Evolutionary conservation across 2,113 vertebrate genomes (phyloP).

Genomic region (Lucifuga dentata): DNA sequence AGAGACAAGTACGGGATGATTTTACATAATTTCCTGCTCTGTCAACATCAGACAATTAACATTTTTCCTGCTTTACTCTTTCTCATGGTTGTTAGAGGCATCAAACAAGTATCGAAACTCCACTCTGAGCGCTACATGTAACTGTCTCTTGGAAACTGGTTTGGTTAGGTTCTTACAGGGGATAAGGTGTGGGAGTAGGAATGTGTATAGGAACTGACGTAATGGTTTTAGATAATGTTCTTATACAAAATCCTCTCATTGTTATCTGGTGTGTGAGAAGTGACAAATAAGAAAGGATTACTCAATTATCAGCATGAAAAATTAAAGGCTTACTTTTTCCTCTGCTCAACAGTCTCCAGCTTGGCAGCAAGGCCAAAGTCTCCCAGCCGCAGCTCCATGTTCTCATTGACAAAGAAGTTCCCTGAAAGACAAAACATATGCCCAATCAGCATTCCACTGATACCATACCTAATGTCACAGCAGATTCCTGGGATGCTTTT

Average conservation of each 20-base stretch:
- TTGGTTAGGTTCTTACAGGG: constrained; percentile 42
- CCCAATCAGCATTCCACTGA: constrained; percentile 58
- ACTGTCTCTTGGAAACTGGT: constrained; percentile 71
- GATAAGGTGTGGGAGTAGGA: constrained; percentile 30
- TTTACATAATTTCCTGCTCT: not conserved
- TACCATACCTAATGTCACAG: constrained; percentile 37
- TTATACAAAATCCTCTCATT: no score
- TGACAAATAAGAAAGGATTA: not conserved
- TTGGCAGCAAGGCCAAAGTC: constrained; percentile 96
- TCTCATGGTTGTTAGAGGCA: constrained; percentile 57
- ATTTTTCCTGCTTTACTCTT: not conserved
- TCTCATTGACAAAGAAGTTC: constrained; percentile 99
- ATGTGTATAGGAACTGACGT: constrained; percentile 27
- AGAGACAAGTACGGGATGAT: not conserved
- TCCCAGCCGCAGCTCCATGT: constrained; percentile 97
- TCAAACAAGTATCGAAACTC: constrained; percentile 62
- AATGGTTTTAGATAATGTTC: constrained; percentile 25
- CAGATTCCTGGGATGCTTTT: constrained; percentile 66
- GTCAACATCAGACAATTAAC: not conserved
- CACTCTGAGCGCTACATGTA: constrained; percentile 41
- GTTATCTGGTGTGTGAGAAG: no score
- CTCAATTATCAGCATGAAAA: not conserved
- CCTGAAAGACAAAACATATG: constrained; percentile 80
- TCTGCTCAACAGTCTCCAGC: constrained; percentile 89
- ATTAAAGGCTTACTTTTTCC: constrained; percentile 89